Evolutionary conservation across 2,113 vertebrate species (phyloP).

Genomic region (Psilopsiagon aurifrons): DNA sequence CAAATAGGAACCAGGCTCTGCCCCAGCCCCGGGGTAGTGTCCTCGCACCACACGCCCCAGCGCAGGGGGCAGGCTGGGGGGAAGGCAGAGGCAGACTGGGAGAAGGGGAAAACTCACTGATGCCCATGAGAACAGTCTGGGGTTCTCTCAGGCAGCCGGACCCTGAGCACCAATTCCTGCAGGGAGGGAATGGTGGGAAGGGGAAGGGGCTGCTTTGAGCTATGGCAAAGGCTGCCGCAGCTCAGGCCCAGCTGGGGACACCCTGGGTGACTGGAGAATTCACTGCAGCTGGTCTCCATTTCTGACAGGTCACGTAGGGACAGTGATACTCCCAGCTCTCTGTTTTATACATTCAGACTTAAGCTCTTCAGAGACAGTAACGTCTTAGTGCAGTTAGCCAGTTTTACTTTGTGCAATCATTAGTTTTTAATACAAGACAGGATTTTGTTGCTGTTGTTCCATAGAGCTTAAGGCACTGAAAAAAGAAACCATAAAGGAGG

Average conservation of each 20-base stretch:
- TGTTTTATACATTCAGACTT: neutral
- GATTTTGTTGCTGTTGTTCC: neutral
- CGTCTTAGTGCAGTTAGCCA: neutral
- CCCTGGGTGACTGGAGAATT: neutral
- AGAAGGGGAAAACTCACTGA: rapidly evolving
- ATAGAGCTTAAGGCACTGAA: neutral
- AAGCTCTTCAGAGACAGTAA: neutral
- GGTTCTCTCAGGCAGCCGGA: rapidly evolving
- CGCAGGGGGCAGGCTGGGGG: neutral
- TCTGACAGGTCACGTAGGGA: slow-evolving; percentile 14
- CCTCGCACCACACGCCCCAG: neutral
- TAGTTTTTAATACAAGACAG: neutral
- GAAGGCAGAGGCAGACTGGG: neutral
- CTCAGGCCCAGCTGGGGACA: slow-evolving; percentile 20
- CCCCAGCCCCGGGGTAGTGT: neutral
- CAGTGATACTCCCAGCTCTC: neutral
- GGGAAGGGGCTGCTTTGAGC: neutral
- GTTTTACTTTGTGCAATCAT: neutral
- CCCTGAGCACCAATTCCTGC: neutral
- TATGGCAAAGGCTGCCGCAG: neutral
- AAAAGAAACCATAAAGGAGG: neutral
- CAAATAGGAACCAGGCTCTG: slow-evolving; percentile 68
- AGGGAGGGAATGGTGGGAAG: neutral
- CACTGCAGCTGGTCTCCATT: slow-evolving; percentile 5
- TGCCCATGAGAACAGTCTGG: rapidly evolving